Base-by-base conservation (phyloP, 2,797 vertebrate species). In the Lates japonicus region DNA sequence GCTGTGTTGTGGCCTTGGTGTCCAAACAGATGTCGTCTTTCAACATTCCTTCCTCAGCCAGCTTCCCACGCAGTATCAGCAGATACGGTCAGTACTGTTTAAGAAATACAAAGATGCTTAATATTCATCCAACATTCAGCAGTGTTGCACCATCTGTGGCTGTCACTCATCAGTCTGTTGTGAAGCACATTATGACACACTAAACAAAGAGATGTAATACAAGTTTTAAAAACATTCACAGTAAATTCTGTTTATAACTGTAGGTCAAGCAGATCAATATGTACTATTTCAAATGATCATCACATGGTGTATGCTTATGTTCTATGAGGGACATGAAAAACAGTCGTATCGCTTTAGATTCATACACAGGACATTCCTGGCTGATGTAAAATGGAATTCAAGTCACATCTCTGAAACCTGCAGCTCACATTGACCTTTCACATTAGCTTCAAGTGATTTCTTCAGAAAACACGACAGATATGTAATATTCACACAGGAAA, bases 1-100 rank as follows among this genome's bases (percentile, higher is more conserved):
- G 98, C 84, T 99, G 98, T 0, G 95, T 99, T 54, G 98, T 99
- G 89, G 98, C 98, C 57, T 95, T 99, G 62, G 98, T 99, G 39
- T 97, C 98, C 75, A 99, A 99, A 74, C 98, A 99, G 93, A 99
- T 98, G 74, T 99, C 98, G 14, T 99, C 97, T 61, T 99, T 98
- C 95, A 99, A 99, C 87, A 98, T 99, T 48, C 97, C 98, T 14
- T 96, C 97, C 66, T 98, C 98, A 1, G 97, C 98, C 90, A 99
- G 98, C 93, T 98, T 99, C 93, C 98, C 98, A 41, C 94, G 98
- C 80, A 98, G 97, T 7, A 99, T 99, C 84, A 99, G 98, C 80
- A 96, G 97, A 98, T 99, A 99, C 0, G 98, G 98, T 99, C 63
- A 96, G 97, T 86, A 1, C 75, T 63, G 61, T 59, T 31, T 31